Conservation (phyloP, 2,113 vertebrate species). For the Lophius piscatorius region DNA sequence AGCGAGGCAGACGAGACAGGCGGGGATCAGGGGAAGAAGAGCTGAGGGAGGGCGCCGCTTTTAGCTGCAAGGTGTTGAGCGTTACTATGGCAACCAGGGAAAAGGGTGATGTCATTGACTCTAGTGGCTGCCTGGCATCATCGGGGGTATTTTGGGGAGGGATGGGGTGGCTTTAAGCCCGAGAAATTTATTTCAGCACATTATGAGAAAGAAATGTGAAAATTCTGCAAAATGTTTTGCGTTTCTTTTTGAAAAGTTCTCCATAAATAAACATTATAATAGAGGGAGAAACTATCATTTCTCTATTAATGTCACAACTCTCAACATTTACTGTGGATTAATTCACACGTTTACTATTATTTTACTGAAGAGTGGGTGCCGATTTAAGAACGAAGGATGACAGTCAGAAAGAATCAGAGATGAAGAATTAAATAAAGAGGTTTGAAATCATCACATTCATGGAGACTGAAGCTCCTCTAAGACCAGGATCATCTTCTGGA, state of each 20-base stretch:
- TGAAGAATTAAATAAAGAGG: not conserved
- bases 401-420: not conserved
- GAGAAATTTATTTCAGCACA: conserved; percentile 29
- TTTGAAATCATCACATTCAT: no score
- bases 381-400: no score
- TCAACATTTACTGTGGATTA: not conserved
- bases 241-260: no score
- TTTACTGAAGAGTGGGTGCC: not conserved
- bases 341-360: not conserved
- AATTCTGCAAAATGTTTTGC: not conserved
- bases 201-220: conserved; percentile 12
- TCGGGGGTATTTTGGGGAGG: conserved; percentile 19
- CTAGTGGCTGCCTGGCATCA: conserved; percentile 32
- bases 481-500: not conserved
- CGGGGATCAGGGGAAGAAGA: not conserved
- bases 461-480: not conserved
- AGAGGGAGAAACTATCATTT: not conserved
- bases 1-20: conserved; percentile 19
- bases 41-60: conserved; percentile 41
- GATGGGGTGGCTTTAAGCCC: conserved; percentile 16
- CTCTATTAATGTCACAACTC: not conserved
- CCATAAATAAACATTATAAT: not conserved
- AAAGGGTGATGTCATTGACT: conserved; percentile 66
- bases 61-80: conserved; percentile 43
- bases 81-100: conserved; percentile 76